Evolutionary conservation across 2,113 vertebrate species (phyloP).

Genomic region (Oreochromis niloticus): DNA sequence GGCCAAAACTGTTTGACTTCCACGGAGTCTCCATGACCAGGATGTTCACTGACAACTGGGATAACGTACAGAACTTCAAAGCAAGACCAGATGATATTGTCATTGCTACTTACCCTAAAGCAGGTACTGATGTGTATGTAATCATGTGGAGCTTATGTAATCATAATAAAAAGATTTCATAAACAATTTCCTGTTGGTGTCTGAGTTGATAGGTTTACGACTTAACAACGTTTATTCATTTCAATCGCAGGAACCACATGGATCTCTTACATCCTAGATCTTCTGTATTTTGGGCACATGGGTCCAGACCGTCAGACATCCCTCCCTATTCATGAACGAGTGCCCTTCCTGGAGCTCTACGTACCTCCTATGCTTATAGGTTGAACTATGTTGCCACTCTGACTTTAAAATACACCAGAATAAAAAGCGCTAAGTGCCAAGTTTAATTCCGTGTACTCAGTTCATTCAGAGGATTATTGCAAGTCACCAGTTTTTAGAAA

Average conservation of each 20-base stretch:
- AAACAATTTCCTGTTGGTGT: background rate
- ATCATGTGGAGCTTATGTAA: background rate
- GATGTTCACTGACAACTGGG: conserved; percentile 74
- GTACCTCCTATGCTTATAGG: background rate
- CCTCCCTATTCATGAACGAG: conserved; percentile 54
- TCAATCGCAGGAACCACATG: conserved; percentile 71
- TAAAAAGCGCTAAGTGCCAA: background rate
- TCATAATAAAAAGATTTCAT: background rate
- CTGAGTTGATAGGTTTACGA: background rate
- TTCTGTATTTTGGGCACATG: conserved; percentile 60
- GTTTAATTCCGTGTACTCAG: conserved; percentile 30
- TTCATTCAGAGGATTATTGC: background rate
- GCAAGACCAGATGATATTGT: conserved; percentile 77
- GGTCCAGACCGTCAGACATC: conserved; percentile 38
- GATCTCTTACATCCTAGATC: conserved; percentile 74
- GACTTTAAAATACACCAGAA: background rate
- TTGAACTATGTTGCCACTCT: background rate
- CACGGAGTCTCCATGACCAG: conserved; percentile 61
- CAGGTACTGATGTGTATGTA: conserved; percentile 60
- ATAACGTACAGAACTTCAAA: conserved; percentile 69
- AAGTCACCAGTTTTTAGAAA: background rate
- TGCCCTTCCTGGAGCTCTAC: conserved; percentile 70
- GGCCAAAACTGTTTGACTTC: conserved; percentile 58
- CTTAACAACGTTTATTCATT: background rate
- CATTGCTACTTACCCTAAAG: conserved; percentile 81